phyloP scores from a whole-genome alignment of 2,113 vertebrate species.

The Oncorhynchus nerka region DNA sequence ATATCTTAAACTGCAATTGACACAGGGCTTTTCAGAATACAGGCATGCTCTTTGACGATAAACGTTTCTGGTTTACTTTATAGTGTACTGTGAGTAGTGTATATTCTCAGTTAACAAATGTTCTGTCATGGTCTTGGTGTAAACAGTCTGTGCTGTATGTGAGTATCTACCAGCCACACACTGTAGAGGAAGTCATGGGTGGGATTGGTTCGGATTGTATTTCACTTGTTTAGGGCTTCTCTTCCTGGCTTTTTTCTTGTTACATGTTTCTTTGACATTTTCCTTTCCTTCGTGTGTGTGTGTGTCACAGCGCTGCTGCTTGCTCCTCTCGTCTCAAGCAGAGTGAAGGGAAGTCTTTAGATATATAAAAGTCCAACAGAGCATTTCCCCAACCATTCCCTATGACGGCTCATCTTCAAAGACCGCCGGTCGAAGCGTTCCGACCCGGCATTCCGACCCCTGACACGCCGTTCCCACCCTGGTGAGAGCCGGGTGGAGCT shows the following conservation, averaged over 20 bases:
- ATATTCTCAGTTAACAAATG: background rate
- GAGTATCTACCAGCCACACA: background rate
- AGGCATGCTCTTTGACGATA: background rate
- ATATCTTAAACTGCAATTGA: too few species aligned
- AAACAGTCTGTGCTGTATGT: background rate
- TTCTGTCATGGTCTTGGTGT: background rate
- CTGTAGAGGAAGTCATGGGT: background rate
- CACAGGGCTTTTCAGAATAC: background rate
- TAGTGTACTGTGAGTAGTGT: background rate
- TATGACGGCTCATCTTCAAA: conserved; percentile 60
- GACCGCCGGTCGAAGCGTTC: conserved; percentile 10
- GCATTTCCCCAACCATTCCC: conserved; percentile 54
- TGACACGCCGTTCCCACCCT: conserved; percentile 45
- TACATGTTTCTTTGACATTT: background rate
- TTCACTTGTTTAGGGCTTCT: background rate
- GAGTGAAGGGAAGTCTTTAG: background rate
- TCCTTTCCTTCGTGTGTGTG: background rate
- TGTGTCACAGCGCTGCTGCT: too few species aligned
- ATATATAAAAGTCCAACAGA: conserved; percentile 31
- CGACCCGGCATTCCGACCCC: conserved; percentile 58
- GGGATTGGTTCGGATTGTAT: background rate
- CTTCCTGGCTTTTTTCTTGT: background rate
- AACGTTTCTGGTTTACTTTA: too few species aligned
- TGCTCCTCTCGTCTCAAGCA: background rate
- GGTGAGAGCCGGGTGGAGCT: conserved; percentile 55